phyloP scores from a whole-genome alignment of 2,113 vertebrate genomes.

The Forbesichthys agassizii region DNA sequence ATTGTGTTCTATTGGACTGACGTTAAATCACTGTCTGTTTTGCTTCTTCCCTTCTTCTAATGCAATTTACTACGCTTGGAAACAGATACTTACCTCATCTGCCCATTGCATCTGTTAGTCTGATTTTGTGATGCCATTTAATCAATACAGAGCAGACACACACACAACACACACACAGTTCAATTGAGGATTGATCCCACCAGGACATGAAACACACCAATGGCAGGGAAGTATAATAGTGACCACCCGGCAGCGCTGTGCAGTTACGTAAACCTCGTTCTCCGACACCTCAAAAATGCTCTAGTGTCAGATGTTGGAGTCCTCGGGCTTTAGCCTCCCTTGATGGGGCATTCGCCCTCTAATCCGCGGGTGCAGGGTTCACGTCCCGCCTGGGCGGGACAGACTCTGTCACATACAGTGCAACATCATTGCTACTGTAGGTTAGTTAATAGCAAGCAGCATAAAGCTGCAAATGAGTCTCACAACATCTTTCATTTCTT shows the following conservation, averaged over 20 bases:
- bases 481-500: conserved; percentile 15
- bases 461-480: conserved; percentile 22
- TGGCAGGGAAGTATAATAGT: too few species aligned
- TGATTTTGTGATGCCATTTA: conserved; percentile 24
- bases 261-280: too few species aligned
- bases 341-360: too few species aligned
- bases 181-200: neutral
- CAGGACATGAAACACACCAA: too few species aligned
- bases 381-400: too few species aligned
- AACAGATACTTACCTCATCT: conserved; percentile 43
- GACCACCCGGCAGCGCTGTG: too few species aligned
- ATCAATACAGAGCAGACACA: neutral
- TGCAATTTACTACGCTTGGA: conserved; percentile 56
- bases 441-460: conserved; percentile 32
- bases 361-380: too few species aligned
- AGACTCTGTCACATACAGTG: neutral
- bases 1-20: conserved; percentile 29
- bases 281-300: too few species aligned
- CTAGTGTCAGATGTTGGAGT: too few species aligned
- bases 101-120: conserved; percentile 34
- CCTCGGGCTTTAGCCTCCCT: neutral
- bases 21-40: conserved; percentile 33
- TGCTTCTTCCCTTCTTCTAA: conserved; percentile 58
- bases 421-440: conserved; percentile 17
- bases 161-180: neutral